These are phyloP conservation scores for Hermatobates lingyangjiaoensis DNA, from an alignment of 1,140 invertebrate genomes.

Conservation along the genomic window DNA sequence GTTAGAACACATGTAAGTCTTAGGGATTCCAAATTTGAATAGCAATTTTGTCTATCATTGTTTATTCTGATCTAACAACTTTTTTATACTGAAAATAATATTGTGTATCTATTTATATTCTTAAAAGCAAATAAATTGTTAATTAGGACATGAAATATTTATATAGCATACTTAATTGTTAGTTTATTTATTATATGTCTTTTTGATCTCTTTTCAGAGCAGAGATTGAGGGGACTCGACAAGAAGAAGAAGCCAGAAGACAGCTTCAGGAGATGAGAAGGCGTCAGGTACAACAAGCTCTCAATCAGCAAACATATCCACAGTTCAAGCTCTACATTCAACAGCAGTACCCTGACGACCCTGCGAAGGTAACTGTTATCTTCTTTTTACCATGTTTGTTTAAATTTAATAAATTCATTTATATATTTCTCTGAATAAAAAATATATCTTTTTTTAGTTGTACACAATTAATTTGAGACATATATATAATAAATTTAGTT, in stretches of 20 bases:
- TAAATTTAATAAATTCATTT: constrained; percentile 2
- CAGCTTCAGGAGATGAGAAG: constrained; percentile 34
- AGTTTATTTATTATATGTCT: too few relatives aligned
- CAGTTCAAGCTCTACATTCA: constrained; percentile 89
- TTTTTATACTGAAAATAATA: too few relatives aligned
- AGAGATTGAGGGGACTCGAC: too few relatives aligned
- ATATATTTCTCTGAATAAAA: neutral
- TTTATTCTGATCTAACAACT: too few relatives aligned
- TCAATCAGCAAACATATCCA: constrained; percentile 89
- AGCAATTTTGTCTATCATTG: too few relatives aligned
- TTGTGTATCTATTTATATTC: too few relatives aligned
- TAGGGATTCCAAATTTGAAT: too few relatives aligned
- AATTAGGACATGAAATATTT: too few relatives aligned
- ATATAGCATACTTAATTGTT: too few relatives aligned
- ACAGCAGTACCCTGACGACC: constrained; percentile 84
- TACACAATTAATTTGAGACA: neutral
- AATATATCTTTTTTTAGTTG: neutral
- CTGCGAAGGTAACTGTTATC: constrained; percentile 50
- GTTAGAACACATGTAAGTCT: constrained; percentile 17
- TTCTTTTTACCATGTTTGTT: neutral
- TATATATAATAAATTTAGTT: constrained; percentile 1
- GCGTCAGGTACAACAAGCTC: constrained; percentile 78
- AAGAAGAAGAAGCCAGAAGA: constrained; percentile 36
- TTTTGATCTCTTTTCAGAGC: too few relatives aligned
- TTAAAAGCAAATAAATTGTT: too few relatives aligned